These are phyloP conservation scores for Rhinogobio ventralis DNA, from an alignment of 2,797 vertebrate genomes.

Conservation along the genomic window DNA sequence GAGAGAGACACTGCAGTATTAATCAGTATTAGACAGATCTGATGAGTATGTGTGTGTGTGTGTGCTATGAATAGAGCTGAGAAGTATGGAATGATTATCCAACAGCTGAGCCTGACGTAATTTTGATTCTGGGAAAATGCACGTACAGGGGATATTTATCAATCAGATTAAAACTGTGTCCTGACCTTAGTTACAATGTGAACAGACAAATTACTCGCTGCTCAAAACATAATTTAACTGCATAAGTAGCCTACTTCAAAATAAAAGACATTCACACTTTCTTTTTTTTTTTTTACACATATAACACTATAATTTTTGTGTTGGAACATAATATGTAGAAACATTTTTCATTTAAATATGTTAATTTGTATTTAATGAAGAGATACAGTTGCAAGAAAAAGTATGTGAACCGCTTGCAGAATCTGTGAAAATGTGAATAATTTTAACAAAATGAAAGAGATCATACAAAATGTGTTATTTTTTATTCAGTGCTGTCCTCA, in stretches of 20 bases:
- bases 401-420: too few relatives aligned
- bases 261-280: not conserved
- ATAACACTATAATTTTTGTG: too few relatives aligned
- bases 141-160: not conserved
- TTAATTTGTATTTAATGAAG: not conserved
- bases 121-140: slow-evolving; percentile 26
- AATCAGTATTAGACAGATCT: slow-evolving; percentile 13
- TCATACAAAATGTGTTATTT: too few relatives aligned
- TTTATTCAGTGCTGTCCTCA: too few relatives aligned
- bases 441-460: too few relatives aligned
- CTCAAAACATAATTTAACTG: not conserved
- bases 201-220: not conserved
- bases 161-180: slow-evolving; percentile 5
- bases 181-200: not conserved
- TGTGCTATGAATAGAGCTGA: slow-evolving; percentile 33
- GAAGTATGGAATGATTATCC: slow-evolving; percentile 37
- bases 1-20: slow-evolving; percentile 12
- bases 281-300: not conserved
- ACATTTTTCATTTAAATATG: not conserved
- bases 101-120: slow-evolving; percentile 11
- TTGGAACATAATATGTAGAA: not conserved
- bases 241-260: not conserved
- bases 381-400: too few relatives aligned
- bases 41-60: slow-evolving; percentile 4
- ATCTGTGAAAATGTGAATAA: too few relatives aligned